These are phyloP conservation scores for Apamea epomidion DNA, from an alignment of 2,888 invertebrate genomes.

Conservation along the genomic window DNA sequence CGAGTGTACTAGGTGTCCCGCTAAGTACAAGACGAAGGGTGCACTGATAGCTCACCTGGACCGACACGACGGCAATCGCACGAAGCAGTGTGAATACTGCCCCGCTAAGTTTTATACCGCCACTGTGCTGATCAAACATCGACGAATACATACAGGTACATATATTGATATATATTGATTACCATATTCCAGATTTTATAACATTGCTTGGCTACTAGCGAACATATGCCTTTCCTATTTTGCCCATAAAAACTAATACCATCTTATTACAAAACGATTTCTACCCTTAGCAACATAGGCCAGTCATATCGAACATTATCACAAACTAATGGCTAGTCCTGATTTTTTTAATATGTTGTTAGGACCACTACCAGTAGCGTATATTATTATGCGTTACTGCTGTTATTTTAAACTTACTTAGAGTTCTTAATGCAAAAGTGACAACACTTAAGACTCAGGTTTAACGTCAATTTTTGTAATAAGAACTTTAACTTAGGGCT, in stretches of 20 bases:
- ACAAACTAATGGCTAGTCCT: too few relatives aligned
- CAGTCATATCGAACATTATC: too few relatives aligned
- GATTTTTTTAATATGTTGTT: too few relatives aligned
- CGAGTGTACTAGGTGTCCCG: slow-evolving; percentile 79
- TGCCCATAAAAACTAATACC: neutral
- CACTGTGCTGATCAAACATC: slow-evolving; percentile 83
- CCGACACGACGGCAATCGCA: slow-evolving; percentile 82
- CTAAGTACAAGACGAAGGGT: slow-evolving; percentile 68
- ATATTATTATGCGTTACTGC: too few relatives aligned
- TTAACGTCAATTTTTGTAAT: too few relatives aligned
- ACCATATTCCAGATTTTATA: neutral
- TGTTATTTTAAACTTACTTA: too few relatives aligned
- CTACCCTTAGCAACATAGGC: too few relatives aligned
- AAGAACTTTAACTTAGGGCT: too few relatives aligned
- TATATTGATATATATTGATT: neutral
- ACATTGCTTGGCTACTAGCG: neutral
- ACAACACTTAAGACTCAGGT: too few relatives aligned
- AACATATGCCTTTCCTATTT: neutral
- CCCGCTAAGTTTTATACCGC: slow-evolving; percentile 80
- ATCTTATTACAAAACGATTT: too few relatives aligned
- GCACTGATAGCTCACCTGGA: slow-evolving; percentile 73
- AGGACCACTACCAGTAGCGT: too few relatives aligned
- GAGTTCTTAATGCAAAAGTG: too few relatives aligned
- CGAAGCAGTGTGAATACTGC: slow-evolving; percentile 84
- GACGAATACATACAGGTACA: slow-evolving; percentile 85